Evolutionary conservation across 2,113 vertebrate genomes (phyloP).

Genomic region (Girardinichthys multiradiatus): DNA sequence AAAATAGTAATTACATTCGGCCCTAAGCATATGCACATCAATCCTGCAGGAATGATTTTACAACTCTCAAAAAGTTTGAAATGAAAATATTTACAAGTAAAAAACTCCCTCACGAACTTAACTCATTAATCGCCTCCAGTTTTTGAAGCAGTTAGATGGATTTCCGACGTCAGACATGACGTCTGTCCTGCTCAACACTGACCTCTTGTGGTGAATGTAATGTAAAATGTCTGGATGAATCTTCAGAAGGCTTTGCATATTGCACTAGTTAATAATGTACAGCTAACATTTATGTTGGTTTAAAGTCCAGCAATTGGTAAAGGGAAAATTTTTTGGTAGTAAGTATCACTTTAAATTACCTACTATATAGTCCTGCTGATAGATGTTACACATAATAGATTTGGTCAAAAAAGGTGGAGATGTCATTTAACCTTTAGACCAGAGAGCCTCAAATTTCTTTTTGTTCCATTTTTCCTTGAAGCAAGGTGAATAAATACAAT

Average conservation of each 20-base stretch:
- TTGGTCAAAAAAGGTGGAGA: too few species aligned
- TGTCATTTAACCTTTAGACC: neutral
- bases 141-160: neutral
- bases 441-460: neutral
- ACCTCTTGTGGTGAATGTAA: conserved; percentile 7
- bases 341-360: neutral
- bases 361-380: neutral
- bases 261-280: neutral
- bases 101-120: neutral
- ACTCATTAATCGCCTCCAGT: neutral
- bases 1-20: neutral
- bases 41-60: neutral
- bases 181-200: neutral
- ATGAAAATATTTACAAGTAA: neutral
- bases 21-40: too few species aligned
- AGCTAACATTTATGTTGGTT: neutral
- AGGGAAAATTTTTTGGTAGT: neutral
- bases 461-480: neutral
- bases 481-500: neutral
- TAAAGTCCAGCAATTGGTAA: neutral
- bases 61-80: neutral
- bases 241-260: neutral
- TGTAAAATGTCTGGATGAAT: neutral
- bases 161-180: neutral
- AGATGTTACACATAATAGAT: too few species aligned